Base-by-base conservation (phyloP, 1,140 invertebrate species). In the Danaus plexippus region DNA sequence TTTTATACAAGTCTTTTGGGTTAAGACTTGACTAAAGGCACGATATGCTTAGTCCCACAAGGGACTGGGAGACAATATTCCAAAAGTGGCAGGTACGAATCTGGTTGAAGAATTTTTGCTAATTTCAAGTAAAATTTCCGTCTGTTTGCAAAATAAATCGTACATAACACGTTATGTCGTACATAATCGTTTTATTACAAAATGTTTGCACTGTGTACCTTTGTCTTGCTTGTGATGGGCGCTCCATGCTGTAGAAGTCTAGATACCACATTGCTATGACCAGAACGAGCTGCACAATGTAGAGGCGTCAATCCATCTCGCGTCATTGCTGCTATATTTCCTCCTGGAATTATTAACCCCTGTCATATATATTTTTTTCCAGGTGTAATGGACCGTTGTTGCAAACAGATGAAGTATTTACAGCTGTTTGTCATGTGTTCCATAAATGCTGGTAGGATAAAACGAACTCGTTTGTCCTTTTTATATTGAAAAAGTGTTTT, bases 151-250 rank as follows among this genome's bases (percentile, higher is more conserved):
- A 0, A 45, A 1, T 0, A 45, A 45, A 45, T 7, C 2, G 3
- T 47, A 43, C 12, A 10, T 54, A n/a, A n/a, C n/a, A n/a, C n/a
- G n/a, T n/a, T n/a, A n/a, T n/a, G n/a, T n/a, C n/a, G n/a, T 45
- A 41, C 41, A 45, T 7, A 32, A 22, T 48, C 10, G 15, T 15
- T 15, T 15, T 15, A 1, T 15, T 15, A 1, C 3, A 15, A 47
- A 40, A 52, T 47, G 9, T 42, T 49, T 10, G 43, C 52, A 50
- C 22, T 32, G 22, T 43, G 12, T 42, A 96, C 96, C 91, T 99
- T 99, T n/a, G 98, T 99, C 88, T 99, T 99, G 40, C 97, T 95
- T 48, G 95, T 92, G 73, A 98, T 97, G 1, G 97, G 96, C 9
- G 97, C 97, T 42, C 95, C 94, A 72, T 95, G 94, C 69, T 97